Conservation (phyloP, 2,113 vertebrate genomes). For the Chloroceryle aenea region DNA sequence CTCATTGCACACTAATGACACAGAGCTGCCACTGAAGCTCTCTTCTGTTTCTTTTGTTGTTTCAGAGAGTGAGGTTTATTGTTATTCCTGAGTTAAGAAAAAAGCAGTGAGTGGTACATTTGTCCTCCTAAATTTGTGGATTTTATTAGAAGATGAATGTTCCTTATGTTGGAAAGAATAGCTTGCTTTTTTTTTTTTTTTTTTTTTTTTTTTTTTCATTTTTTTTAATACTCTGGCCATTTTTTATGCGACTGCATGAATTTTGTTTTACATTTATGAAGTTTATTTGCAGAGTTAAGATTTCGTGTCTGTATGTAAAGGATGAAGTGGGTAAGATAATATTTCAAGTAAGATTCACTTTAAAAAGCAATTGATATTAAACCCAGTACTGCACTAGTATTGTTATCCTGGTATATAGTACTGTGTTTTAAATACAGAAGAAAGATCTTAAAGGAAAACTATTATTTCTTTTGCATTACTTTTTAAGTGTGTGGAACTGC, state of each 20-base stretch:
- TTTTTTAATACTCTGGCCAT: slow-evolving; percentile 12
- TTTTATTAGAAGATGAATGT: slow-evolving; percentile 85
- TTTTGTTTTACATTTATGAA: slow-evolving; percentile 77
- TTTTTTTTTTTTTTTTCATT: background rate
- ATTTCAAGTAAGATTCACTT: slow-evolving; percentile 56
- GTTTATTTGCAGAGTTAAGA: slow-evolving; percentile 69
- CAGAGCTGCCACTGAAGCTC: slow-evolving; percentile 82
- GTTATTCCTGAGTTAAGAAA: slow-evolving; percentile 83
- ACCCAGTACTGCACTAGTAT: background rate
- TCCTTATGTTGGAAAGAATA: slow-evolving; percentile 74
- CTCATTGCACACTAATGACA: slow-evolving; percentile 90
- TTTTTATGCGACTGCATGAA: slow-evolving; percentile 74
- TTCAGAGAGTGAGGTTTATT: slow-evolving; percentile 85
- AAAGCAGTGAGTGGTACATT: slow-evolving; percentile 80
- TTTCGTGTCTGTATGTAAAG: slow-evolving; percentile 55
- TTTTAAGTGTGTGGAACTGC: slow-evolving; percentile 56
- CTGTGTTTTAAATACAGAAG: slow-evolving; percentile 35
- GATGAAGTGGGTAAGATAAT: slow-evolving; percentile 57
- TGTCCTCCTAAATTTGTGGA: slow-evolving; percentile 79
- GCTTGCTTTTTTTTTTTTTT: background rate
- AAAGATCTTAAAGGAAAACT: slow-evolving; percentile 52
- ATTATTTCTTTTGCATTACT: slow-evolving; percentile 54
- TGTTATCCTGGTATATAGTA: slow-evolving; percentile 28
- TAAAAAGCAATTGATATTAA: slow-evolving; percentile 69
- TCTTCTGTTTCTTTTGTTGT: slow-evolving; percentile 85